Evolutionary conservation across 2,888 invertebrate species (phyloP), one percentile per base, ranked within the genome.

Genomic region (Ligdia adustata): DNA sequence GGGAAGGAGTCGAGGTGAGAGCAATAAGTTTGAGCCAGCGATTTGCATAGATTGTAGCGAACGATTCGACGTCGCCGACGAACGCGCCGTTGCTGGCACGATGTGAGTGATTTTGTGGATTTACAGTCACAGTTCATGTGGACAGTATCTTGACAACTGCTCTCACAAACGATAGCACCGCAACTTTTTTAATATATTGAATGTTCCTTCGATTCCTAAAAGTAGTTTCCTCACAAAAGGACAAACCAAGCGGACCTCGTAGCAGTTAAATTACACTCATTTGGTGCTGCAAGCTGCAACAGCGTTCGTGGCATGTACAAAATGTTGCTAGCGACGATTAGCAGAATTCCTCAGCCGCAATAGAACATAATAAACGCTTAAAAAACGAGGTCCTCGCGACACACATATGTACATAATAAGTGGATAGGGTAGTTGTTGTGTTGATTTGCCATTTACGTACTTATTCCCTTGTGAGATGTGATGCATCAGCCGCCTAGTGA

Each of bases 1-100:
- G 83, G 84, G 88, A 88, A 88, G 86, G 83, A 85, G 82, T 82
- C 72, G 82, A 86, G 85, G 83, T 82, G 88, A 88, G 88, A 89
- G 88, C 83, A 87, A 89, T 88, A 89, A 89, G 85, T 89, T 83
- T 79, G 80, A 79, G 79, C 68, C 64, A 65, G 76, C 79, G 81
- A 89, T 89, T 90, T 89, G 86, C 90, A 89, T 90, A 89, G 88
- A 89, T 89, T 89, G 87, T 75, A 75, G 72, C 64, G 64, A 60
- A 72, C 64, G 64, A 60, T 16, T 20, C 47, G 32, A 27, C 37
- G 32, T 6, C 26, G 39, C 18, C 57, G 62, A 50, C 64, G n/a
- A n/a, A 60, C 65, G 62, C 53, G 64, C 58, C 63, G 71, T 55
- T 56, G 42, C 31, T 60, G 58, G 64, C 68, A 66, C 34, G 57